Evolutionary conservation across 2,888 invertebrate species (phyloP), one percentile per base, ranked within the genome.

Genomic region (Tinea semifulvella): DNA sequence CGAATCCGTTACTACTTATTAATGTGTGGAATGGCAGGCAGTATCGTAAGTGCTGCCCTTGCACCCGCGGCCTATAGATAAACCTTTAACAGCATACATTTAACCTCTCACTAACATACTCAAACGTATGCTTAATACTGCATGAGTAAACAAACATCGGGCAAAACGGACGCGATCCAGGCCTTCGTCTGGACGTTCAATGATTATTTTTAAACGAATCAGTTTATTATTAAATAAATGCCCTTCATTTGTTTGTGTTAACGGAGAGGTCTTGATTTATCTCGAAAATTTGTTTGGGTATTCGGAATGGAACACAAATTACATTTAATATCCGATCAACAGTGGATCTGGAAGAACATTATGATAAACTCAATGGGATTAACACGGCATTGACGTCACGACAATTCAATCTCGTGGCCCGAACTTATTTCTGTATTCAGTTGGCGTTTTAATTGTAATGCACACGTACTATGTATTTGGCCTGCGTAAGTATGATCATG

Each of bases 361-460:
- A 31, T 31, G 31, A 31, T 31, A 31, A 31, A 31, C 31, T 31
- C 31, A 31, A 31, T 31, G 14, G 31, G 31, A 31, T 14, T 14
- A 14, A 31, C 14, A 14, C n/a, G 13, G 13, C 13, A 31, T 31
- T 31, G 31, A 31, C 31, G 31, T 31, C 31, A 31, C 31, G 31
- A 31, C n/a, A 31, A 14, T 14, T 14, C 7, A 31, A 31, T 61
- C 63, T 61, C 64, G 56, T 57, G 56, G 53, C 48, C 55, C 50
- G 18, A 52, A 38, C 64, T 61, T 73, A 73, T 72, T 74, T 73
- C 51, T 55, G 62, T 65, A 59, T 58, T 53, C 56, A 56, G 54
- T 57, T 57, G 64, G 31, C 31, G 31, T 6, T 31, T 31, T 31
- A 31, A 31, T 60, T 63, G 60, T 60, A 58, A 66, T 68, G 68